phyloP scores from a whole-genome alignment of 2,113 vertebrate genomes.

The Gallinago undulata region DNA sequence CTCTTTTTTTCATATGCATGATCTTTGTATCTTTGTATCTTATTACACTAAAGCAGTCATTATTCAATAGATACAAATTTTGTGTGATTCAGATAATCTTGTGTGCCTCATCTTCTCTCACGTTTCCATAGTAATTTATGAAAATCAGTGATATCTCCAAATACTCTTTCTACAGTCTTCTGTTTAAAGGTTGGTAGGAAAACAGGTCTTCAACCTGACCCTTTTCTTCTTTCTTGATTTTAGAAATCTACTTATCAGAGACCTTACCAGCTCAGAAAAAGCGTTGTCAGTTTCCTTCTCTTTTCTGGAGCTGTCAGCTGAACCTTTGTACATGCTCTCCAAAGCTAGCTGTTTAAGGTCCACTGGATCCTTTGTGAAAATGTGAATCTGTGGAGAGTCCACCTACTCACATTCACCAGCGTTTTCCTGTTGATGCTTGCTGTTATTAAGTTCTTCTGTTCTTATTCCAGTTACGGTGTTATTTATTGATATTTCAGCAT shows the following conservation, averaged over 20 bases:
- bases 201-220: neutral
- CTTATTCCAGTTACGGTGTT: neutral
- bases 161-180: neutral
- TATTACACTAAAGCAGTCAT: neutral
- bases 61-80: neutral
- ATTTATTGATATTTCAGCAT: neutral
- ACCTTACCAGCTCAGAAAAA: neutral
- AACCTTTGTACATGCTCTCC: fast-evolving
- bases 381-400: neutral
- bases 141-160: neutral
- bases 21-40: neutral
- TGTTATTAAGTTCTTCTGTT: neutral
- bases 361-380: neutral
- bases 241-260: neutral
- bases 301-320: neutral
- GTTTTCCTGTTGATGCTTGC: neutral
- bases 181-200: neutral
- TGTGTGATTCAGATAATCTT: neutral
- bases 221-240: neutral
- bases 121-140: neutral
- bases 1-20: fast-evolving
- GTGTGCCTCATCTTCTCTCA: neutral
- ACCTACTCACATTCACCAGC: fast-evolving
- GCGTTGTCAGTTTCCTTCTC: neutral
- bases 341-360: neutral